Evolutionary conservation across 2,113 vertebrate species (phyloP).

Genomic region (Planiliza haematocheilus): DNA sequence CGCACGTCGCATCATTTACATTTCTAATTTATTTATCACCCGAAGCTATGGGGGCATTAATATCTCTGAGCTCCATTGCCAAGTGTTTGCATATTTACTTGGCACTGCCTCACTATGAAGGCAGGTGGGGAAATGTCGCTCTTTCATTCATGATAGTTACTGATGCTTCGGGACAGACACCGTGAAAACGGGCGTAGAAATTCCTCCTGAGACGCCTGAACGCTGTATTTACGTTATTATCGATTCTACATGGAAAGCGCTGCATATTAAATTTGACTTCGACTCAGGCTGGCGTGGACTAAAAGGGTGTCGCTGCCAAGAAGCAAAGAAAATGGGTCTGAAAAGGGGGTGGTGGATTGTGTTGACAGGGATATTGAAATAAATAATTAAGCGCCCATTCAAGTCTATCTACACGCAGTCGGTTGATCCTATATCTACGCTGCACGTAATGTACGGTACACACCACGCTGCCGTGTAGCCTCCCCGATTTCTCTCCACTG

Average conservation of each 20-base stretch:
- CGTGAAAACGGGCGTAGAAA: conserved; percentile 67
- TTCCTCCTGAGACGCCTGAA: conserved; percentile 19
- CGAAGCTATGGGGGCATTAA: conserved; percentile 8
- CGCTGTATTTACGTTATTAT: conserved; percentile 31
- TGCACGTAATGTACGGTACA: conserved; percentile 31
- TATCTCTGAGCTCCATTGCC: background rate
- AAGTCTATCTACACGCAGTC: conserved; percentile 67
- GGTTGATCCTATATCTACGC: conserved; percentile 56
- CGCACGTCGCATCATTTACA: conserved; percentile 44
- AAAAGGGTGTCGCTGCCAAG: conserved; percentile 31
- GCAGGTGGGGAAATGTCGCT: conserved; percentile 36
- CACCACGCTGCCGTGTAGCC: conserved; percentile 40
- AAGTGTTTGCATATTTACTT: conserved; percentile 29
- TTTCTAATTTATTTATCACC: conserved; percentile 45
- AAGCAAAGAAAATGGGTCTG: conserved; percentile 23
- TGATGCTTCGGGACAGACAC: conserved; percentile 52
- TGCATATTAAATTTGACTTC: conserved; percentile 37
- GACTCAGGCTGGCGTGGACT: conserved; percentile 26
- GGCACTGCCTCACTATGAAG: conserved; percentile 20
- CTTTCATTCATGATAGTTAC: conserved; percentile 61
- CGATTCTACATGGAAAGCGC: conserved; percentile 41
- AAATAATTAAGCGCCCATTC: conserved; percentile 79
- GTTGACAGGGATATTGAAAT: conserved; percentile 79
- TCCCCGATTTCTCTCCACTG: conserved; percentile 30
- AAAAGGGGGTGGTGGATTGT: conserved; percentile 55